These are phyloP conservation scores for Anolis apletophallus DNA, from an alignment of 2,797 vertebrate genomes.

Conservation along the genomic window DNA sequence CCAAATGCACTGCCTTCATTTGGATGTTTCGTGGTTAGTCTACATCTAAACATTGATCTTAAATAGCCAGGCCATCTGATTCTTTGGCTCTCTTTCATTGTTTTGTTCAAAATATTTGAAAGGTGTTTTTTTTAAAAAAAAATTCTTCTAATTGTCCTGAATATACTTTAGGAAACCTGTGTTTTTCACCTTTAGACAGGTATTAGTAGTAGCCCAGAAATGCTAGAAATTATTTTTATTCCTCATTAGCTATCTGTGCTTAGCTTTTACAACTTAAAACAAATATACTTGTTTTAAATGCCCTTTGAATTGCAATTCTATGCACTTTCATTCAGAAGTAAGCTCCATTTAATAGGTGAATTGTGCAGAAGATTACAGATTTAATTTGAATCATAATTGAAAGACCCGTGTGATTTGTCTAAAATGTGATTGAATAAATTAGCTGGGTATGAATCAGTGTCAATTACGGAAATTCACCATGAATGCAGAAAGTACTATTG, in stretches of 20 bases:
- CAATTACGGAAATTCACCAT: neutral
- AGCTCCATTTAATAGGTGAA: neutral
- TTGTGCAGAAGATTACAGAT: neutral
- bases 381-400: neutral
- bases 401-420: conserved; percentile 32
- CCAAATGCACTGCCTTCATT: conserved; percentile 46
- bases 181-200: conserved; percentile 13
- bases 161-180: neutral
- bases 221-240: conserved; percentile 17
- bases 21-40: neutral
- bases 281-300: conserved; percentile 25
- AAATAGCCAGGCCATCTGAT: neutral
- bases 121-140: neutral
- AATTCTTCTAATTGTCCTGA: neutral
- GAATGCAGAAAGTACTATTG: conserved; percentile 20
- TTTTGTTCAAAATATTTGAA: neutral
- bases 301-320: neutral
- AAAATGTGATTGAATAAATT: conserved; percentile 30
- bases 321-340: neutral
- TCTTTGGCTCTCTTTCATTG: neutral
- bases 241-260: conserved; percentile 38
- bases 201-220: conserved; percentile 51
- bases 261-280: conserved; percentile 21
- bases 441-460: neutral
- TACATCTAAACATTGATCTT: neutral